Evolutionary conservation across 2,888 invertebrate genomes (phyloP), one percentile per base, ranked within the genome.

Genomic region (Lapara coniferarum): DNA sequence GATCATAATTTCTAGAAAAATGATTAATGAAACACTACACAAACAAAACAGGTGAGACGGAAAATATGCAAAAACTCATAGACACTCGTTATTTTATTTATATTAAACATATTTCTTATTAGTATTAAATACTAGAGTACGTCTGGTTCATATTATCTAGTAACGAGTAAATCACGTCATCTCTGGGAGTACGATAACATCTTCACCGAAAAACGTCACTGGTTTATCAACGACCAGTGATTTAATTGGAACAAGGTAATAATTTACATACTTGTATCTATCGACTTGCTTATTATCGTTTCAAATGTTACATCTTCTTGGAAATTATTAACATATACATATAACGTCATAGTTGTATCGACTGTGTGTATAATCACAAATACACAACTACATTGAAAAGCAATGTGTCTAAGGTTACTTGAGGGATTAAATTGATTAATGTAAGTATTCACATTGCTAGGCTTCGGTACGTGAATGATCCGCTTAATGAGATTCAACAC

Each of bases 231-330:
- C 75, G 70, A 77, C 73, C 73, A 74, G 78, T 80, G 77, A 79
- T 81, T 84, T 80, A 86, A 87, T 81, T 85, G 82, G 86, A 83
- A 83, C 86, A 85, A 86, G 85, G 86, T 85, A 85, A 85, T 85
- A 85, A 86, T 84, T 83, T 85, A 85, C 81, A 81, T 81, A 77
- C 77, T 83, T 72, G 76, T 82, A 81, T 83, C 80, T 79, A 75
- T 76, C 76, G 75, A 80, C 77, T 79, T 79, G 76, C 73, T 75
- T 78, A 79, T 81, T 81, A 81, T 80, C 80, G 79, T 76, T 75
- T 74, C 77, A 73, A 79, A 78, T 78, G 76, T 77, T 76, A 78
- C 75, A 77, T 77, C 75, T 83, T 84, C 85, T 77, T 67, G 78
- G 82, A 82, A 82, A 76, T 74, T 75, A 37, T 66, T 66, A 19